phyloP scores from a whole-genome alignment of 2,797 vertebrate genomes.

The Manis javanica region DNA sequence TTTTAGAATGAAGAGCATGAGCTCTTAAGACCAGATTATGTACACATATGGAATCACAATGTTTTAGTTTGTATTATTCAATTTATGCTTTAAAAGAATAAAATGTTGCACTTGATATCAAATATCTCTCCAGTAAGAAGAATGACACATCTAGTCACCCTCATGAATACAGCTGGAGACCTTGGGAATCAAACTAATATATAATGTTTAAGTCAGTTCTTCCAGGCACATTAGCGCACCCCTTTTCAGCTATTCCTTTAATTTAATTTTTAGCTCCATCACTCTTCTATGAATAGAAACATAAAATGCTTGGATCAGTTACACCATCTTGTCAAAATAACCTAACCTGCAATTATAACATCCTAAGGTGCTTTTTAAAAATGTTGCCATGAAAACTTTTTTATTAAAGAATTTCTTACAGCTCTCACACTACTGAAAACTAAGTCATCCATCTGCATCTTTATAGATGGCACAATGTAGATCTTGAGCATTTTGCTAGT shows the following conservation, averaged over 20 bases:
- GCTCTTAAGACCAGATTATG: not conserved
- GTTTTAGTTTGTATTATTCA: constrained; percentile 23
- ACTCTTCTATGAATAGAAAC: constrained; percentile 75
- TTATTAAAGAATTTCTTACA: constrained; percentile 70
- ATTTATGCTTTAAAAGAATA: not conserved
- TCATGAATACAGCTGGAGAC: not conserved
- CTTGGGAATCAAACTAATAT: constrained; percentile 29
- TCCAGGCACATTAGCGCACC: constrained; percentile 26
- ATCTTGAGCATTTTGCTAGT: not conserved
- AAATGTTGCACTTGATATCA: not conserved
- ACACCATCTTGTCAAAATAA: constrained; percentile 80
- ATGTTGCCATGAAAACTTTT: constrained; percentile 69
- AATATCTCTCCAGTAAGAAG: not conserved
- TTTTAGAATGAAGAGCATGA: constrained; percentile 39
- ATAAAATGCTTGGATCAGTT: constrained; percentile 78
- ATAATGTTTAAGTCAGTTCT: constrained; percentile 16
- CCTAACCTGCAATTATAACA: constrained; percentile 78
- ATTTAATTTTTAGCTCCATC: constrained; percentile 74
- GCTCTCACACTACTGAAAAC: constrained; percentile 27
- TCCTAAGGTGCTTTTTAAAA: constrained; percentile 64
- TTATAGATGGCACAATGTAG: not conserved
- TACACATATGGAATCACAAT: not conserved
- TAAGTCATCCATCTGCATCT: not conserved
- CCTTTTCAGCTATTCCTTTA: constrained; percentile 54
- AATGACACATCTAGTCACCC: not conserved